Evolutionary conservation across 2,888 invertebrate species (phyloP).

Genomic region (Alloscopus bannaensis): DNA sequence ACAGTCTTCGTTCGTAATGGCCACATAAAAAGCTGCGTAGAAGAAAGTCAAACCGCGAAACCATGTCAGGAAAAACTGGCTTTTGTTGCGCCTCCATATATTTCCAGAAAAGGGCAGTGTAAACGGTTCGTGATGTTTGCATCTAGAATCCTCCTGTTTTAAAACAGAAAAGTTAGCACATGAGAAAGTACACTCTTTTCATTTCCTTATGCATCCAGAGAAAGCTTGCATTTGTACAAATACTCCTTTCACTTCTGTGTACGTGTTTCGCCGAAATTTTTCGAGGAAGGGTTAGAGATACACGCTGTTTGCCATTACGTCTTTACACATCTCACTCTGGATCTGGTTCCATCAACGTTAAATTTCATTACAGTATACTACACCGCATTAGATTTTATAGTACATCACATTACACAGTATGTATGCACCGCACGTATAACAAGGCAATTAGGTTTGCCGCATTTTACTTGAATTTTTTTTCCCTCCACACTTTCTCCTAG

Average conservation of each 20-base stretch:
- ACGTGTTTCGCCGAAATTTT: too few relatives aligned
- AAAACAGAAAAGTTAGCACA: conserved; percentile 3
- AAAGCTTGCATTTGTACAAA: too few relatives aligned
- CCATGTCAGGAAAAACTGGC: too few relatives aligned
- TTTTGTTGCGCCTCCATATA: too few relatives aligned
- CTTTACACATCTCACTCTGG: conserved; percentile 31
- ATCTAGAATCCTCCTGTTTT: too few relatives aligned
- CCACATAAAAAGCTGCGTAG: not conserved
- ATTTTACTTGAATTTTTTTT: conserved; percentile 50
- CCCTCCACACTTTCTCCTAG: conserved; percentile 13
- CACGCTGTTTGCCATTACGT: not conserved
- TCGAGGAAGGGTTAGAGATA: too few relatives aligned
- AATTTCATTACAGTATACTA: conserved; percentile 56
- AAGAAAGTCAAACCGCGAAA: conserved; percentile 2
- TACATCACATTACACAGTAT: conserved; percentile 58
- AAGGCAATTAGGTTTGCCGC: conserved; percentile 68
- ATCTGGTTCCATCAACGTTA: conserved; percentile 57
- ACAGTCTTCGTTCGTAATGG: conserved; percentile 19
- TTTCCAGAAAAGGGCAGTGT: too few relatives aligned
- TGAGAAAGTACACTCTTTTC: not conserved
- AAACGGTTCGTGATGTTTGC: too few relatives aligned
- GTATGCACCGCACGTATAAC: conserved; percentile 67
- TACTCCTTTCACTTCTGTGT: too few relatives aligned
- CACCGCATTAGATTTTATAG: conserved; percentile 61
- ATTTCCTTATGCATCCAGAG: too few relatives aligned